Conservation (phyloP, 1,140 invertebrate species). For the Dendroctonus valens region DNA sequence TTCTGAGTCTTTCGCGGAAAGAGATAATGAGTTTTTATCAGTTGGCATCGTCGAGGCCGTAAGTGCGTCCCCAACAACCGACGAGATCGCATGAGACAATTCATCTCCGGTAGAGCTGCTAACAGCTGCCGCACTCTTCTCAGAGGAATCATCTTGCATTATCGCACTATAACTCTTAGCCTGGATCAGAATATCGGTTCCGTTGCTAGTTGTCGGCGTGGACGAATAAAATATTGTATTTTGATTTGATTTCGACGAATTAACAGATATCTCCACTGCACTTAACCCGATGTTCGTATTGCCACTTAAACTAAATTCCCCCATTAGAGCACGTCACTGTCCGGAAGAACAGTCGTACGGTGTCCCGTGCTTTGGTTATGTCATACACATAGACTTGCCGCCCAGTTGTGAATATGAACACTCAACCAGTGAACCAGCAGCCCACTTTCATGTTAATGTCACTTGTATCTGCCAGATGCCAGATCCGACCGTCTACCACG, state of each 20-base stretch:
- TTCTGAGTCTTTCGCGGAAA: constrained; percentile 35
- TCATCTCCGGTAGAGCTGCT: constrained; percentile 41
- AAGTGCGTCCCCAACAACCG: constrained; percentile 14
- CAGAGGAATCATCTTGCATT: constrained; percentile 51
- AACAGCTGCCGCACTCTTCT: constrained; percentile 44
- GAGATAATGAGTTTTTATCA: constrained; percentile 34
- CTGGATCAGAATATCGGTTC: constrained; percentile 39
- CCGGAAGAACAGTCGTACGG: constrained; percentile 34
- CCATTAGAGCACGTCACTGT: constrained; percentile 48
- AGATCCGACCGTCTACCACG: constrained; percentile 35
- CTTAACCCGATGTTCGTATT: constrained; percentile 50
- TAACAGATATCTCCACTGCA: constrained; percentile 48
- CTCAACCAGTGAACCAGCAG: constrained; percentile 44
- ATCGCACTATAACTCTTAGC: constrained; percentile 39
- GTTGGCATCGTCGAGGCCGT: constrained; percentile 20
- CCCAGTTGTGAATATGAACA: constrained; percentile 36
- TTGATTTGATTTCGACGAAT: constrained; percentile 43
- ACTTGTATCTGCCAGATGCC: constrained; percentile 37
- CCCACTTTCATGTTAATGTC: constrained; percentile 46
- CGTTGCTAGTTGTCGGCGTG: constrained; percentile 44
- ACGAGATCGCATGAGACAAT: constrained; percentile 30
- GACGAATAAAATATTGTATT: constrained; percentile 47
- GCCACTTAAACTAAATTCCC: constrained; percentile 51
- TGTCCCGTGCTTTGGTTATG: constrained; percentile 42
- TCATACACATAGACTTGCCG: constrained; percentile 45